Evolutionary conservation across 2,113 vertebrate genomes (phyloP).

Genomic region (Platysternon megacephalum): DNA sequence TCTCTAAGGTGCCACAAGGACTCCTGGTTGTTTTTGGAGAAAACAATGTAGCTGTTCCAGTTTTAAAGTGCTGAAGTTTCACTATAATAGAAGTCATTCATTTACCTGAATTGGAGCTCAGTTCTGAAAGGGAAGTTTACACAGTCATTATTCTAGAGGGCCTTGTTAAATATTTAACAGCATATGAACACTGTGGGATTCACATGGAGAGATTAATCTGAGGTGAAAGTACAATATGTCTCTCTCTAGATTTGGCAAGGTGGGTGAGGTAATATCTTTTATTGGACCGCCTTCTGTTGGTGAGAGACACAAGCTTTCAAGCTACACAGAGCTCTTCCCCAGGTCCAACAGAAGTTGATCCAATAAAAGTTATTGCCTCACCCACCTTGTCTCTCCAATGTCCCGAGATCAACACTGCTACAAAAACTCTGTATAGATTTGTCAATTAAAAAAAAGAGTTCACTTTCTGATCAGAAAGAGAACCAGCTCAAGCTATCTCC

Average conservation of each 20-base stretch:
- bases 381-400: neutral
- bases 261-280: neutral
- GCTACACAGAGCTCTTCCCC: neutral
- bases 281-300: neutral
- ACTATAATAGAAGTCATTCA: conserved; percentile 24
- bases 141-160: conserved; percentile 11
- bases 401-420: neutral
- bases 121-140: neutral
- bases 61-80: neutral
- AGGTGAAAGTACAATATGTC: neutral
- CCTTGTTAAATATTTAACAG: conserved; percentile 46
- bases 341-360: neutral
- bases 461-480: neutral
- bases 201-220: conserved; percentile 3
- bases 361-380: neutral
- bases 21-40: no score
- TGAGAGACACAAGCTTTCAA: neutral
- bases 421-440: neutral
- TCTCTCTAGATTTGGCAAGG: neutral
- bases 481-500: neutral
- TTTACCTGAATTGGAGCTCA: conserved; percentile 6
- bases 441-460: neutral
- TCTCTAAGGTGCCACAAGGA: no score
- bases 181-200: neutral
- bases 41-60: neutral